A percentile compares a stretch with the other conserved stretches of the same genome.
phyloP scores from a whole-genome alignment of 2,113 vertebrate species.

The Natator depressus region DNA sequence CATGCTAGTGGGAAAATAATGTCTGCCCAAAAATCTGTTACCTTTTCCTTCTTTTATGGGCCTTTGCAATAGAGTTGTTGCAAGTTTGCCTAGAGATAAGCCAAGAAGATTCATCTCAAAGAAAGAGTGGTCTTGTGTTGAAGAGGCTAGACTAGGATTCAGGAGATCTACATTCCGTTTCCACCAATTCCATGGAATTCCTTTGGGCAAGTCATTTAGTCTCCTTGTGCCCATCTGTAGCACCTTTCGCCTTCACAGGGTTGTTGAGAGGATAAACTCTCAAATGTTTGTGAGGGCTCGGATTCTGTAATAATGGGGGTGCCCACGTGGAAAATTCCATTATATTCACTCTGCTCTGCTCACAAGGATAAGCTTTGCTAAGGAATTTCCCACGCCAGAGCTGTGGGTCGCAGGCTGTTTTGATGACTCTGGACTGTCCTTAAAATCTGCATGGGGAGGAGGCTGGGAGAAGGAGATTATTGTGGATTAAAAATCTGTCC shows the following conservation, averaged over 20 bases:
- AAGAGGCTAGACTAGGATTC: background rate
- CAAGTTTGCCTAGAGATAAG: background rate
- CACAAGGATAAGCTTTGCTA: no score
- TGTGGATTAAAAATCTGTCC: fast-evolving
- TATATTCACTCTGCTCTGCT: no score
- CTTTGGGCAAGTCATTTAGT: background rate
- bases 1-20: background rate
- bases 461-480: fast-evolving
- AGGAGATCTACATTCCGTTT: background rate
- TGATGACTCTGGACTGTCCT: fast-evolving
- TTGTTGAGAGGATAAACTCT: background rate
- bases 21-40: background rate
- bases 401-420: background rate
- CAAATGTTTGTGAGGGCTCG: no score
- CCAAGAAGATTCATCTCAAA: background rate
- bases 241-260: background rate
- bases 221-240: no score
- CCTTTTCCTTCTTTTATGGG: background rate
- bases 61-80: background rate
- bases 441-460: background rate
- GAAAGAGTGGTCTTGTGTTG: background rate
- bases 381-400: background rate
- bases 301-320: no score
- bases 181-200: no score
- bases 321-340: no score